Conservation (phyloP, 2,113 vertebrate genomes). For the Hemiscyllium ocellatum region DNA sequence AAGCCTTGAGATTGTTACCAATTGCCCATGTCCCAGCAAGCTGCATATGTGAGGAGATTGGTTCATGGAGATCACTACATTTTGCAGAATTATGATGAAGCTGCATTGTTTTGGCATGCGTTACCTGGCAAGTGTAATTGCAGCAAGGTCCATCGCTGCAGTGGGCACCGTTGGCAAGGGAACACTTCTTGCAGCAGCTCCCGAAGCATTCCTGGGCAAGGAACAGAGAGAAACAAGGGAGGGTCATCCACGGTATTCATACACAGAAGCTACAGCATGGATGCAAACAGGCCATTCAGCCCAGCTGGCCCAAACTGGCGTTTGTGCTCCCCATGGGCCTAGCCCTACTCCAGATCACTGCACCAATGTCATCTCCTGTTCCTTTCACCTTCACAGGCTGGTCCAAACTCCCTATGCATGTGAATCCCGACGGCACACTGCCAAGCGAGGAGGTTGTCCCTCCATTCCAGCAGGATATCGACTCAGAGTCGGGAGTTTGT, state of each 20-base stretch:
- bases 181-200: conserved; percentile 95
- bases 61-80: not conserved
- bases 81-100: not conserved
- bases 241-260: not conserved
- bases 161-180: conserved; percentile 88
- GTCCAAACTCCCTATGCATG: not conserved
- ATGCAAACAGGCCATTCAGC: not conserved
- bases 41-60: not conserved
- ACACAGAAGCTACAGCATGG: not conserved
- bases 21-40: not conserved
- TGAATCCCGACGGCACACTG: no score
- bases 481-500: no score
- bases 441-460: no score
- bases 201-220: conserved; percentile 77
- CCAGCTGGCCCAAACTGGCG: no score
- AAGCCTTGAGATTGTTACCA: not conserved
- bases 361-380: not conserved
- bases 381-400: not conserved
- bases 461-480: no score
- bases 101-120: conserved; percentile 40
- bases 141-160: conserved; percentile 95
- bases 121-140: conserved; percentile 84
- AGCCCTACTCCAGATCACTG: not conserved
- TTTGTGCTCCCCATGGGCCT: not conserved
- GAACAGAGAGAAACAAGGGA: not conserved